phyloP scores from a whole-genome alignment of 2,113 vertebrate genomes.

The Origma solitaria region DNA sequence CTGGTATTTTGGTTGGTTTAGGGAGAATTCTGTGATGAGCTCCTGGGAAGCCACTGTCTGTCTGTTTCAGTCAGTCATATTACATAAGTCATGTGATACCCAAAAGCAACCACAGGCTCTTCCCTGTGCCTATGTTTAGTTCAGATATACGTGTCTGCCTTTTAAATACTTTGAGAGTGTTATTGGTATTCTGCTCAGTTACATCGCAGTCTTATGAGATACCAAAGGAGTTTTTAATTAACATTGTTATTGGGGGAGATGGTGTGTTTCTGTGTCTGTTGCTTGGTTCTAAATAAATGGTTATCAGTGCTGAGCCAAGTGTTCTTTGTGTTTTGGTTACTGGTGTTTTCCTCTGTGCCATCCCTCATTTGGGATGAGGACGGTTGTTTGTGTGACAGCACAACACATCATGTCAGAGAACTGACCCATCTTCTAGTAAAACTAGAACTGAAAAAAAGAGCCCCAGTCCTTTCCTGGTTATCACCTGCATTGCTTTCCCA shows the following conservation, averaged over 20 bases:
- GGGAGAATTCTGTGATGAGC: not conserved
- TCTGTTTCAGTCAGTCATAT: not conserved
- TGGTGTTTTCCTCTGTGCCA: not conserved
- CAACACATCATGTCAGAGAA: not conserved
- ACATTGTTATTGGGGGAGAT: fast-evolving
- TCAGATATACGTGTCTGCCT: not conserved
- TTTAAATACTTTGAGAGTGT: not conserved
- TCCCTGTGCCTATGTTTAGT: not conserved
- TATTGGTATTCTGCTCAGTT: not conserved
- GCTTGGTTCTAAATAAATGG: not conserved
- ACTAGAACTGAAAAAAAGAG: not conserved
- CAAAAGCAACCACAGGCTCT: not conserved
- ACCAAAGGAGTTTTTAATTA: not conserved
- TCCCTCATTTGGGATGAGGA: not conserved
- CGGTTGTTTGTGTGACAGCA: not conserved
- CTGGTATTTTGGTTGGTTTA: not conserved
- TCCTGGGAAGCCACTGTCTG: not conserved
- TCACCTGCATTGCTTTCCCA: not conserved
- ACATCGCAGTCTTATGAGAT: not conserved
- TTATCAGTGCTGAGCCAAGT: not conserved
- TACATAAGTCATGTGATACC: not conserved
- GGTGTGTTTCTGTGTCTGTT: not conserved
- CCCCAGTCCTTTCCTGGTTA: not conserved
- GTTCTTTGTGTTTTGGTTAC: not conserved
- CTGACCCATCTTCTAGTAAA: not conserved